Base-by-base conservation (phyloP, 2,113 vertebrate species). In the Eclectus roratus region DNA sequence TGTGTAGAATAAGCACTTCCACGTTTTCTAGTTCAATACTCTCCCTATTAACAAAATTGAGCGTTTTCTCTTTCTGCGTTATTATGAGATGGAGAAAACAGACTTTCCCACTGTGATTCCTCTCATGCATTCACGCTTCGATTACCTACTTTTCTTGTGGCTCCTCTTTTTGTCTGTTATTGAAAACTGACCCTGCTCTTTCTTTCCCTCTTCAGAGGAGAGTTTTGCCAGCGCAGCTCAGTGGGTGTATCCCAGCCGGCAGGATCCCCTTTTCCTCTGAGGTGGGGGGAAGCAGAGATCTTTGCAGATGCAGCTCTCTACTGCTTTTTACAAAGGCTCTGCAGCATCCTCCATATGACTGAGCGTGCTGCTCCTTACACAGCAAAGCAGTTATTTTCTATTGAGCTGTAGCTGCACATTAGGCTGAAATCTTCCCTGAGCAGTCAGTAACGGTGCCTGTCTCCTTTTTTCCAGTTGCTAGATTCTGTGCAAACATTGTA, bases 61-160 rank as follows among this genome's bases (percentile, higher is more conserved):
- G 87, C 68, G 23, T 93, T 91, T 93, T 91, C 5, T 74, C 78
- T 58, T 71, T 76, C 33, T 60, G 23, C 35, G 17, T 82, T 88
- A 55, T 55, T 56, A 65, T 52, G 82, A 55, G 70, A 66, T 0
- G 1, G 29, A 91, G 70, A 71, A 71, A 91, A 80, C 46, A 88
- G 56, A 71, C 46, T 61, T 81, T 41, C 50, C 28, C 37, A 24
- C 52, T 31, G 12, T 63, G 37, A 82, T 82, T 90, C 91, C 33
- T 72, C 66, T 79, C 47, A 23, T 15, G 13, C 44, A 65, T 80
- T 47, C 39, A 61, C 85, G 91, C 52, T 82, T 76, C 56, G 74
- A 68, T 71, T 76, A 47, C 31, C 66, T 79, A 7, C 9, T 93
- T 68, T 87, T 78, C 50, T 91, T 5, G 0, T 58, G 44, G 41